Percentiles rank a stretch among this genome's conserved stretches.
Conservation (phyloP, 2,888 invertebrate species). For the Ariolimax columbianus region DNA sequence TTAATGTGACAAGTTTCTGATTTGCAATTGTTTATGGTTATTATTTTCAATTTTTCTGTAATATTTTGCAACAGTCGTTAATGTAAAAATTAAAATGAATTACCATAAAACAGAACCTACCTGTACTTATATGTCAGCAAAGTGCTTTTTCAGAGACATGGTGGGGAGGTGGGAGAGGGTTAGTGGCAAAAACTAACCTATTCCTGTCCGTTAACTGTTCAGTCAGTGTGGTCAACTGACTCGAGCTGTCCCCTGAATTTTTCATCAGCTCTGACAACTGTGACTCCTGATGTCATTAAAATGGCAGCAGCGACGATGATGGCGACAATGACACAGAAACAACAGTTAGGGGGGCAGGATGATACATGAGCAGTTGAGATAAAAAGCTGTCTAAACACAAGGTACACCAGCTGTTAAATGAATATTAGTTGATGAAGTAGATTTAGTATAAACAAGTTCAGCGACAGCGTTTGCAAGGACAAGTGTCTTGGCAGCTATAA, state of each 20-base stretch:
- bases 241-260: slow-evolving; percentile 77
- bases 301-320: slow-evolving; percentile 10
- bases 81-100: too few species aligned
- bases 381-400: background rate
- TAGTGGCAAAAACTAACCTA: slow-evolving; percentile 73
- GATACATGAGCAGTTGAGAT: background rate
- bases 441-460: too few species aligned
- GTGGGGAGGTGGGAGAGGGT: background rate
- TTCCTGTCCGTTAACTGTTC: slow-evolving; percentile 76
- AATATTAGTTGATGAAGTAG: background rate
- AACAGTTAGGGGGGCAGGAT: slow-evolving; percentile 6
- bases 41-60: too few species aligned
- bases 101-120: too few species aligned
- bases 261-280: slow-evolving; percentile 76
- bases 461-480: too few species aligned
- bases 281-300: slow-evolving; percentile 68
- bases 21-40: too few species aligned
- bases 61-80: too few species aligned
- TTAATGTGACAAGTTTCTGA: too few species aligned
- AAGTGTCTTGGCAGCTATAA: too few species aligned
- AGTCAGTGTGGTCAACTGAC: slow-evolving; percentile 75
- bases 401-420: background rate
- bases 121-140: slow-evolving; percentile 12
- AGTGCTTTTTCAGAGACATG: too few species aligned
- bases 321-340: slow-evolving; percentile 11